phyloP scores from a whole-genome alignment of 1,140 invertebrate species.

The Metaphire vulgaris region DNA sequence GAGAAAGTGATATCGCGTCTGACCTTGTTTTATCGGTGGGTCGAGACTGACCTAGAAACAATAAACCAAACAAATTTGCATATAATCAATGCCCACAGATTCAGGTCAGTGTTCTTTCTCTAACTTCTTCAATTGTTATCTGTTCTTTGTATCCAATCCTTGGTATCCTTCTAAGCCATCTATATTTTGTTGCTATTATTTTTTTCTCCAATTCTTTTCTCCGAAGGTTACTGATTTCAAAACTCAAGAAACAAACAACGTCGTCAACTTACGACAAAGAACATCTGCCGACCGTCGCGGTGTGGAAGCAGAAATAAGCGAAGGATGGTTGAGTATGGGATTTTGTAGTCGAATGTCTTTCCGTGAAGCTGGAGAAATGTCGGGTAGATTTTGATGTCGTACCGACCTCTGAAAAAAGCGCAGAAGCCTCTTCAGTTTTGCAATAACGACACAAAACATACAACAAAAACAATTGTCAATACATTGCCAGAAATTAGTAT shows the following conservation, averaged over 20 bases:
- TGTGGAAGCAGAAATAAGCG: conserved; percentile 91
- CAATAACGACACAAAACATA: too few relatives aligned
- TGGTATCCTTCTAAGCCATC: too few relatives aligned
- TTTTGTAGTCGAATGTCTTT: conserved; percentile 99
- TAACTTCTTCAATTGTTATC: too few relatives aligned
- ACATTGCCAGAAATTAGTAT: background rate
- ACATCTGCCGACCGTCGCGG: conserved; percentile 95
- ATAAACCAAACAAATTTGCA: background rate
- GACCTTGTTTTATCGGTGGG: conserved; percentile 98
- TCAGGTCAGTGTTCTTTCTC: too few relatives aligned
- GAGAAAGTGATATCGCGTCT: conserved; percentile 85
- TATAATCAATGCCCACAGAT: too few relatives aligned
- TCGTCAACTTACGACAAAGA: conserved; percentile 91
- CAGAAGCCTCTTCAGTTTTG: too few relatives aligned
- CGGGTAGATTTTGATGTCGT: conserved; percentile 97
- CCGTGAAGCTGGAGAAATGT: conserved; percentile 97
- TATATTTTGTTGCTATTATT: too few relatives aligned
- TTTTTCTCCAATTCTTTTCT: too few relatives aligned
- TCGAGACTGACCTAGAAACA: conserved; percentile 72
- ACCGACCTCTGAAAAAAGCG: conserved; percentile 77
- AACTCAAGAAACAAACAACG: too few relatives aligned
- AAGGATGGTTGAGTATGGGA: conserved; percentile 90
- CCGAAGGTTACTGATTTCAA: too few relatives aligned
- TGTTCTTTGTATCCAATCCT: too few relatives aligned
- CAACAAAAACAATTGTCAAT: background rate